phyloP scores from a whole-genome alignment of 2,888 invertebrate genomes.

The Imbricaverruca yamaguchii region DNA sequence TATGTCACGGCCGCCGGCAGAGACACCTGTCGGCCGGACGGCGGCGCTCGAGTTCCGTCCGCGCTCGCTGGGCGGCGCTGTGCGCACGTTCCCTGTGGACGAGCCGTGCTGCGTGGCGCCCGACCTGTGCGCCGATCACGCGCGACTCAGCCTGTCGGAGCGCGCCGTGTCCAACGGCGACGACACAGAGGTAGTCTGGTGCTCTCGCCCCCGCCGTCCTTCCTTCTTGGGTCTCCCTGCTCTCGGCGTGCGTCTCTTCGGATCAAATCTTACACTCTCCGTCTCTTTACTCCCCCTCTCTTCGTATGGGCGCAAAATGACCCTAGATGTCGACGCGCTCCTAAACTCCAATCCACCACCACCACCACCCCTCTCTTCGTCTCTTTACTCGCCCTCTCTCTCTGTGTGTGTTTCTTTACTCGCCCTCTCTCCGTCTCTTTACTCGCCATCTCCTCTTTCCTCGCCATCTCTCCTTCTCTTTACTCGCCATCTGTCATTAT shows the following conservation, averaged over 20 bases:
- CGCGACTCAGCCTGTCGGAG: slow-evolving; percentile 24
- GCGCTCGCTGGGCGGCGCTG: not conserved
- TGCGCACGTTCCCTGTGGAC: slow-evolving; percentile 32
- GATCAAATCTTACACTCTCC: not conserved
- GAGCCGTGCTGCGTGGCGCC: slow-evolving; percentile 32
- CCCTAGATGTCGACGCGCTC: too few relatives aligned
- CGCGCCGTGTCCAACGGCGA: too few relatives aligned
- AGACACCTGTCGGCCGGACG: not conserved
- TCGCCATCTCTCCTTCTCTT: too few relatives aligned
- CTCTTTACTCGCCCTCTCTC: not conserved
- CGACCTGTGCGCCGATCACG: slow-evolving; percentile 32
- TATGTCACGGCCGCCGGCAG: not conserved
- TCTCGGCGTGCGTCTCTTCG: not conserved
- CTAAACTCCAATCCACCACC: too few relatives aligned
- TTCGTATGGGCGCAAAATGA: not conserved
- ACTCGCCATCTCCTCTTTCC: not conserved
- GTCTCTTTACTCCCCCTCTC: not conserved
- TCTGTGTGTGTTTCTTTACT: not conserved
- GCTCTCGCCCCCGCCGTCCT: too few relatives aligned
- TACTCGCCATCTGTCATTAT: too few relatives aligned
- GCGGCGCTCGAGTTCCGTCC: not conserved
- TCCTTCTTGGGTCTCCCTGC: too few relatives aligned
- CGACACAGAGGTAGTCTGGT: not conserved
- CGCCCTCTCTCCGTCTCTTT: not conserved
- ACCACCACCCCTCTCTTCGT: not conserved